phyloP scores from a whole-genome alignment of 2,113 vertebrate species.

The Myotis lucifugus region DNA sequence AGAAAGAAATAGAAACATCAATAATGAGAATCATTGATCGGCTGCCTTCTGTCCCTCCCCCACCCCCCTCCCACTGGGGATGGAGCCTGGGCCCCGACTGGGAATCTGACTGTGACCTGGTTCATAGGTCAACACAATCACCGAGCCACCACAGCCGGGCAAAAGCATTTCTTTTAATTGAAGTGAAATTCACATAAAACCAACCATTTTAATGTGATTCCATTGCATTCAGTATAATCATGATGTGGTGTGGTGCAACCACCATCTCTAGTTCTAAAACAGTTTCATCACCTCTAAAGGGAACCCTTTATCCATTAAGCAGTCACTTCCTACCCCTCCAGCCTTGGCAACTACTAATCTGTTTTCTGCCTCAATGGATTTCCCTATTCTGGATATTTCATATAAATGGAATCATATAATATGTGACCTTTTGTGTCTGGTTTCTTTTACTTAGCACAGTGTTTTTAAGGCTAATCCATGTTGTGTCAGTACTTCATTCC shows the following conservation, averaged over 20 bases:
- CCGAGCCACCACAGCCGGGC: too few species aligned
- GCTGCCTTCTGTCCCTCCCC: too few species aligned
- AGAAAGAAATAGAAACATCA: too few species aligned
- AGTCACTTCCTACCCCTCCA: not conserved
- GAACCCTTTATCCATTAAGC: not conserved
- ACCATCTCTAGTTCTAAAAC: conserved; percentile 10
- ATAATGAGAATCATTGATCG: too few species aligned
- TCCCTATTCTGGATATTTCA: conserved; percentile 22
- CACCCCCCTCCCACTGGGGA: too few species aligned
- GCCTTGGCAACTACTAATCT: not conserved
- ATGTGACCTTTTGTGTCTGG: not conserved
- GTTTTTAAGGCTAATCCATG: not conserved
- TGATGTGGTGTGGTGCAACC: not conserved
- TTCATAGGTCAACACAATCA: too few species aligned
- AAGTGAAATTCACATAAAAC: conserved; percentile 1
- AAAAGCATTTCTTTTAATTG: not conserved
- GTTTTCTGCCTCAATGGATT: not conserved
- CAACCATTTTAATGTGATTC: conserved; percentile 3
- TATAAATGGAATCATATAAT: not conserved
- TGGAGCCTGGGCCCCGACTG: too few species aligned
- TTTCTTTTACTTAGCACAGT: not conserved
- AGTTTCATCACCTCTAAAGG: conserved; percentile 9
- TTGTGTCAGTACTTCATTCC: not conserved
- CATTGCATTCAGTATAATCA: not conserved
- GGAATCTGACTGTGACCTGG: too few species aligned